Evolutionary conservation across 2,888 invertebrate species (phyloP).

Genomic region (Philereme vetulata): DNA sequence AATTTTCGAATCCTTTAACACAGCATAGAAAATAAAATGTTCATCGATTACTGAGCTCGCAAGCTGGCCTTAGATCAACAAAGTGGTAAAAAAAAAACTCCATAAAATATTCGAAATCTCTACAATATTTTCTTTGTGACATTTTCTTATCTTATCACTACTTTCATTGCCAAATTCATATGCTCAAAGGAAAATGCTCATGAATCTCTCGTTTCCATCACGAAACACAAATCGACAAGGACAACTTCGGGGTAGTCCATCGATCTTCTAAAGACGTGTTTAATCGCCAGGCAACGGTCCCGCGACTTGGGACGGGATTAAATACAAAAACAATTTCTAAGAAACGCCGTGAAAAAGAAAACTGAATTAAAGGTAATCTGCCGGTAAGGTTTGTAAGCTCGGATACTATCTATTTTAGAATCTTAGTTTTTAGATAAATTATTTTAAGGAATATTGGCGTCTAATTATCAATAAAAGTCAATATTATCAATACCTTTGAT

Average conservation of each 20-base stretch:
- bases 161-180: slow-evolving; percentile 16
- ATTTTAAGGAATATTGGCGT: too few species aligned
- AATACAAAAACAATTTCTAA: slow-evolving; percentile 54
- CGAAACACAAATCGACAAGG: slow-evolving; percentile 39
- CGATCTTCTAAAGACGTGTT: slow-evolving; percentile 59
- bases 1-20: too few species aligned
- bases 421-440: too few species aligned
- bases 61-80: too few species aligned
- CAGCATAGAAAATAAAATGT: too few species aligned
- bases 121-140: neutral
- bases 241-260: slow-evolving; percentile 46
- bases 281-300: slow-evolving; percentile 60
- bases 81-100: too few species aligned
- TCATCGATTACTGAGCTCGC: too few species aligned
- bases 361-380: slow-evolving; percentile 16
- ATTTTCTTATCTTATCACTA: slow-evolving; percentile 17
- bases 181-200: slow-evolving; percentile 12
- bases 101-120: too few species aligned
- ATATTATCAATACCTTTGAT: too few species aligned
- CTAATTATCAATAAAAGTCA: too few species aligned
- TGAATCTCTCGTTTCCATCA: slow-evolving; percentile 20
- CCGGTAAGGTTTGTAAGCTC: slow-evolving; percentile 3
- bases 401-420: neutral
- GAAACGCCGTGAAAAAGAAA: slow-evolving; percentile 26
- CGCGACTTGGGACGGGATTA: slow-evolving; percentile 54